phyloP scores from a whole-genome alignment of 2,113 vertebrate genomes.

The Trogon surrucura region DNA sequence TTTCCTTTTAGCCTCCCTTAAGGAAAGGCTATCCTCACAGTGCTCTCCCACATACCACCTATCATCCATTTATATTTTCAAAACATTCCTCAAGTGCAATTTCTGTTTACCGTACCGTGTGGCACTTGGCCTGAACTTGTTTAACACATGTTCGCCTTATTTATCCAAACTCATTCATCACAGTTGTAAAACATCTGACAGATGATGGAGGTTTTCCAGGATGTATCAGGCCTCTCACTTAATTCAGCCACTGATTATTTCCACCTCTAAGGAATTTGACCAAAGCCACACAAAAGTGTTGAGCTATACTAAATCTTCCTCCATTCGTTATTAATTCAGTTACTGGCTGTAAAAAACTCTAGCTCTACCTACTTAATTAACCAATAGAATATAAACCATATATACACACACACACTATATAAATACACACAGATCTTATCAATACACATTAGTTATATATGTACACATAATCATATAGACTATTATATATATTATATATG shows the following conservation, averaged over 20 bases:
- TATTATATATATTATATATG: not conserved
- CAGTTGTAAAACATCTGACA: slow-evolving; percentile 56
- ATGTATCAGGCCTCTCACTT: not conserved
- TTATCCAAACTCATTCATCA: slow-evolving; percentile 60
- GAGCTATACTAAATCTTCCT: slow-evolving; percentile 5
- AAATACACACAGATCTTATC: not conserved
- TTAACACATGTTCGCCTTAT: slow-evolving; percentile 26
- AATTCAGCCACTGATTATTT: slow-evolving; percentile 35
- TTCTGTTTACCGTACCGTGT: slow-evolving; percentile 20
- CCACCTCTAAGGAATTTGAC: slow-evolving; percentile 35
- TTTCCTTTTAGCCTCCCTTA: not conserved
- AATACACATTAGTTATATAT: not conserved
- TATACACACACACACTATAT: not conserved
- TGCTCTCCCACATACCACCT: not conserved
- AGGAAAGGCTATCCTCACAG: not conserved
- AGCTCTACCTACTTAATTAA: not conserved
- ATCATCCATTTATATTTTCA: slow-evolving; percentile 16
- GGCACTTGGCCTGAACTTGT: slow-evolving; percentile 42
- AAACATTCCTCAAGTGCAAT: slow-evolving; percentile 42
- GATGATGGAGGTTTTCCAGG: slow-evolving; percentile 11
- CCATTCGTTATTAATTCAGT: not conserved
- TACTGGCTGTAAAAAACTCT: not conserved
- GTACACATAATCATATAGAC: too few species aligned
- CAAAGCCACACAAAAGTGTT: slow-evolving; percentile 13
- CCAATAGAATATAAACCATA: not conserved